These are phyloP conservation scores for Adineta ricciae DNA, from an alignment of 2,888 invertebrate species.

Conservation along the genomic window DNA sequence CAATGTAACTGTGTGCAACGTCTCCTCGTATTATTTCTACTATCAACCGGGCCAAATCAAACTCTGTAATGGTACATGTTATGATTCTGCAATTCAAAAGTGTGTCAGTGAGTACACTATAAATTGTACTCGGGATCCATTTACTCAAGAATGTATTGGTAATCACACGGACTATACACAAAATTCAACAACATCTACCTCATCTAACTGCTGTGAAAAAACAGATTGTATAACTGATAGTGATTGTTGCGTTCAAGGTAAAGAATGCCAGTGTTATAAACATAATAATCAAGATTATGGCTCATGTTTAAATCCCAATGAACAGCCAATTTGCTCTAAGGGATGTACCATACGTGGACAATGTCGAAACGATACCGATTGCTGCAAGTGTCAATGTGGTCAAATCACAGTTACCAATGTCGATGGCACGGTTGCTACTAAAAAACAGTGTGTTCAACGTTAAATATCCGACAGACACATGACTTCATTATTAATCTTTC, in stretches of 20 bases:
- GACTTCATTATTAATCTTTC: too few species aligned
- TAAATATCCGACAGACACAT: background rate
- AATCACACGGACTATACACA: background rate
- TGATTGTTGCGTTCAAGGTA: background rate
- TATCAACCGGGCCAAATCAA: too few species aligned
- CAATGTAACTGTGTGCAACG: too few species aligned
- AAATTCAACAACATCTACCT: background rate
- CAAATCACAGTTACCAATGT: background rate
- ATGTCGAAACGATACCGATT: background rate
- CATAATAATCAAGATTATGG: background rate
- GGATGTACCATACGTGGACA: background rate
- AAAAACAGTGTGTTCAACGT: background rate
- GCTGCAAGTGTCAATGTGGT: conserved; percentile 3
- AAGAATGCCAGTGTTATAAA: background rate
- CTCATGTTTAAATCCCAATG: background rate
- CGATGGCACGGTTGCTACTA: background rate
- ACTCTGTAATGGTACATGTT: too few species aligned
- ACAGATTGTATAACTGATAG: background rate
- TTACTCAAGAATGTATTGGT: background rate
- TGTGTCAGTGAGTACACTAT: background rate
- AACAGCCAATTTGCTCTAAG: background rate
- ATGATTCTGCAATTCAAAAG: too few species aligned
- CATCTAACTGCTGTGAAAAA: background rate
- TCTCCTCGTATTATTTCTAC: too few species aligned
- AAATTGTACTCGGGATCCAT: background rate